Conservation (phyloP, 2,888 invertebrate genomes). For the Ectemnius lituratus region DNA sequence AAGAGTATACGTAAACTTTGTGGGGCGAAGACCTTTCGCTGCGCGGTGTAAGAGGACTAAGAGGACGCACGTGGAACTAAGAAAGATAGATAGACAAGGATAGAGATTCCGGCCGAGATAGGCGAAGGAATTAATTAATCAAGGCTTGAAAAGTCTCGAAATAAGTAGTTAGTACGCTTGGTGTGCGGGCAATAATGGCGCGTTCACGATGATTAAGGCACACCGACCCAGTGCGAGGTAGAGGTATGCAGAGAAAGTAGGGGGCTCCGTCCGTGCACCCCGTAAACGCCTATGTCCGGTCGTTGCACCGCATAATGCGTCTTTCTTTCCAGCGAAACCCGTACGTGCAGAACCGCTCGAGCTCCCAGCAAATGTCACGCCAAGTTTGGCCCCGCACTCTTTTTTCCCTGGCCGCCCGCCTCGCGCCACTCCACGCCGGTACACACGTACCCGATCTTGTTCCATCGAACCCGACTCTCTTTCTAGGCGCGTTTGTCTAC, state of each 20-base stretch:
- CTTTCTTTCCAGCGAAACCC: slow-evolving; percentile 41
- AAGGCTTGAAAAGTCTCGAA: slow-evolving; percentile 30
- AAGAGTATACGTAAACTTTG: not conserved
- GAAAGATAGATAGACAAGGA: too few species aligned
- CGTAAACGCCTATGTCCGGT: slow-evolving; percentile 63
- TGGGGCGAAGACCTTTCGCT: not conserved
- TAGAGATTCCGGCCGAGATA: slow-evolving; percentile 18
- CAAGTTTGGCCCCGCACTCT: slow-evolving; percentile 9
- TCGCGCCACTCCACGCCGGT: too few species aligned
- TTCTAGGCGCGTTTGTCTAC: too few species aligned
- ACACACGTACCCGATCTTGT: not conserved
- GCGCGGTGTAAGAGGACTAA: not conserved
- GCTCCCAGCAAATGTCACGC: slow-evolving; percentile 19
- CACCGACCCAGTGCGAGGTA: slow-evolving; percentile 62
- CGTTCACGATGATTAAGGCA: slow-evolving; percentile 60
- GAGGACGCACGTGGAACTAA: too few species aligned
- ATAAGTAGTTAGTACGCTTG: slow-evolving; percentile 49
- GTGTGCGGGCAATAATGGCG: slow-evolving; percentile 50
- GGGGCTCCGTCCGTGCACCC: slow-evolving; percentile 50
- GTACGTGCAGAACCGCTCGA: slow-evolving; percentile 11
- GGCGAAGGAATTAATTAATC: slow-evolving; percentile 59
- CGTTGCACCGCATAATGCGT: slow-evolving; percentile 59
- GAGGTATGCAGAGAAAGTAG: slow-evolving; percentile 70
- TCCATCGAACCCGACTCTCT: too few species aligned
- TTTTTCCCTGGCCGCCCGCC: too few species aligned